Percentiles rank a stretch among this genome's conserved stretches.
Evolutionary conservation across 1,140 invertebrate species (phyloP).

Genomic region (Heliothis subflexa): DNA sequence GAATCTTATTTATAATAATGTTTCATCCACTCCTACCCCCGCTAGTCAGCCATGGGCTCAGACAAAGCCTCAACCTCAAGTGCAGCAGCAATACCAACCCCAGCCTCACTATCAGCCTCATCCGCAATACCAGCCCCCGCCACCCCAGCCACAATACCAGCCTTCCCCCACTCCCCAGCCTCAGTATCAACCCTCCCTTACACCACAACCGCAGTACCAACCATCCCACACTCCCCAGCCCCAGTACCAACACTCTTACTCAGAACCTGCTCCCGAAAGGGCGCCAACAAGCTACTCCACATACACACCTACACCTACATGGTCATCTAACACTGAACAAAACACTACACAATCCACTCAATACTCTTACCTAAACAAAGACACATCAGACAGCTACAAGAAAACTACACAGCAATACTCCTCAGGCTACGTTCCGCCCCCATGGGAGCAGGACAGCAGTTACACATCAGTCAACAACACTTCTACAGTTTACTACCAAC

Average conservation of each 20-base stretch:
- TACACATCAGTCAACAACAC: conserved; percentile 64
- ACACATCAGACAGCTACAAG: conserved; percentile 69
- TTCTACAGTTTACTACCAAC: conserved; percentile 66
- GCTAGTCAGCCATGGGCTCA: conserved; percentile 55
- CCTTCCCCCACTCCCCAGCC: conserved; percentile 55
- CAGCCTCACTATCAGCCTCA: conserved; percentile 61
- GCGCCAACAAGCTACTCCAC: conserved; percentile 58
- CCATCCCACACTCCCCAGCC: conserved; percentile 26
- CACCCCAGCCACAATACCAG: conserved; percentile 34
- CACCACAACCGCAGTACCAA: conserved; percentile 44
- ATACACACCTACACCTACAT: conserved; percentile 73
- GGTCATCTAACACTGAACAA: conserved; percentile 62
- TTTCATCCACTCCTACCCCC: conserved; percentile 54
- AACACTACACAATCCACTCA: conserved; percentile 62
- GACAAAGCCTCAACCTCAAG: conserved; percentile 59
- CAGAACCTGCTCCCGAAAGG: conserved; percentile 46
- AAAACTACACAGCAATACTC: conserved; percentile 71
- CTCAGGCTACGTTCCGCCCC: conserved; percentile 79
- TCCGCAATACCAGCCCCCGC: conserved; percentile 12
- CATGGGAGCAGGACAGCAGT: conserved; percentile 79
- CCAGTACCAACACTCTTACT: conserved; percentile 56
- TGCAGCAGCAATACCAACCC: conserved; percentile 56
- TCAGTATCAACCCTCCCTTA: conserved; percentile 53
- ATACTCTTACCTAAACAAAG: conserved; percentile 64
- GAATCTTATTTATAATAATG: conserved; percentile 67